Evolutionary conservation across 1,140 invertebrate genomes (phyloP), one percentile per base, ranked within the genome.

Genomic region (Dendrolimus punctatus): DNA sequence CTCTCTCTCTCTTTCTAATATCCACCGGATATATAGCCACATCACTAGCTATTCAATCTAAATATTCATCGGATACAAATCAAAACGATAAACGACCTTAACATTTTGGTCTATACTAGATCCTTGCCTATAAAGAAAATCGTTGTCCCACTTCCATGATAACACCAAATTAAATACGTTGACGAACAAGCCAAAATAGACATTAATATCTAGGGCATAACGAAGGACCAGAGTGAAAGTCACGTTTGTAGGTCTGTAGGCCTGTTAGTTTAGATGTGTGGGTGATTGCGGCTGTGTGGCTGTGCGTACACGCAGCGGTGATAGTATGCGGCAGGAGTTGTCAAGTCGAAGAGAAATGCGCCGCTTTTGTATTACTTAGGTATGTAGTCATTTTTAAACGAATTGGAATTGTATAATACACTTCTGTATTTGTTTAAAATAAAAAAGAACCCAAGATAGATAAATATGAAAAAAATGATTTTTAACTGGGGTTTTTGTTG

Each of bases 161-260:
- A 23, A 1, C 1, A 23, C 23, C 23, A 23, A 23, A 23, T 23
- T 23, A 23, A 23, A 23, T 23, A 23, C 23, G 23, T 3, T 23
- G 23, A 23, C 1, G 23, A 23, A 23, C 23, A 23, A 23, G 23
- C 41, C 8, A 73, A 64, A 58, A 53, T 65, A 36, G 38, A 54
- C 51, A 58, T 47, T 78, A 73, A 58, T 39, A 50, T 41, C 7
- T n/a, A 55, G 37, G 46, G 6, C n/a, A 48, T 55, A 56, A 47
- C 37, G 40, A 7, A 46, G 6, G 49, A 23, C 52, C 23, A 65
- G 51, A 59, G 68, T 62, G 76, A 80, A 74, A 75, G 72, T 68
- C 58, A 51, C 37, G 64, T 77, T 80, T 76, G 75, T 85, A 82
- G 82, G 82, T 85, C 82, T 85, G 72, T 85, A 85, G 82, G 82